Conservation (phyloP, 2,113 vertebrate genomes). For the Lagenorhynchus albirostris region DNA sequence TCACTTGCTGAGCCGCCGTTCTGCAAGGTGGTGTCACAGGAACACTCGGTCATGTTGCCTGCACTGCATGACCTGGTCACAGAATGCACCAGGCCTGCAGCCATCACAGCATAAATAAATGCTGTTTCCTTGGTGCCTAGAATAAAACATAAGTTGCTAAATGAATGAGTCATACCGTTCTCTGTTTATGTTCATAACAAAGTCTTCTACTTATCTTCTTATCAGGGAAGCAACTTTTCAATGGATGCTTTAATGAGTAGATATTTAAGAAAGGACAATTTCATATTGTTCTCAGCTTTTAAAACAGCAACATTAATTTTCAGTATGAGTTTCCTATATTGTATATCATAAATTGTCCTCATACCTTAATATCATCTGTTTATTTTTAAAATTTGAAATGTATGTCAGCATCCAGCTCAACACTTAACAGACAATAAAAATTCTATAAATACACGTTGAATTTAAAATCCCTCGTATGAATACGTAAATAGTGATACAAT, state of each 20-base stretch:
- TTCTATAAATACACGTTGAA: not conserved
- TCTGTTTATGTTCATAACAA: not conserved
- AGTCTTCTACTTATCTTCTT: not conserved
- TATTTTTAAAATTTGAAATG: not conserved
- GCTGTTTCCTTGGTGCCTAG: constrained; percentile 96
- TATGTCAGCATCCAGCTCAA: not conserved
- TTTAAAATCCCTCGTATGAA: not conserved
- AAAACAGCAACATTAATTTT: constrained; percentile 12
- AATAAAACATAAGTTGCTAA: constrained; percentile 26
- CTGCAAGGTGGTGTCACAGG: constrained; percentile 88
- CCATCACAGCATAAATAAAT: constrained; percentile 91
- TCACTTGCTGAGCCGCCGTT: constrained; percentile 83
- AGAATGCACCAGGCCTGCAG: constrained; percentile 92
- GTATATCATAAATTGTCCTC: not conserved
- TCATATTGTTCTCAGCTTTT: not conserved
- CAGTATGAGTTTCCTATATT: not conserved
- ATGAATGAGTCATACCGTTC: not conserved
- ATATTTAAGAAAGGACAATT: not conserved
- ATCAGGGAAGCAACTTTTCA: not conserved
- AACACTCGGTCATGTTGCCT: constrained; percentile 94
- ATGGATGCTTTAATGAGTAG: not conserved
- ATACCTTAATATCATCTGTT: not conserved
- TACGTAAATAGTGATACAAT: not conserved
- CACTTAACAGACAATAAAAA: not conserved
- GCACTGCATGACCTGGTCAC: constrained; percentile 94